Evolutionary conservation across 2,797 vertebrate species (phyloP).

Genomic region (Bucorvus abyssinicus): DNA sequence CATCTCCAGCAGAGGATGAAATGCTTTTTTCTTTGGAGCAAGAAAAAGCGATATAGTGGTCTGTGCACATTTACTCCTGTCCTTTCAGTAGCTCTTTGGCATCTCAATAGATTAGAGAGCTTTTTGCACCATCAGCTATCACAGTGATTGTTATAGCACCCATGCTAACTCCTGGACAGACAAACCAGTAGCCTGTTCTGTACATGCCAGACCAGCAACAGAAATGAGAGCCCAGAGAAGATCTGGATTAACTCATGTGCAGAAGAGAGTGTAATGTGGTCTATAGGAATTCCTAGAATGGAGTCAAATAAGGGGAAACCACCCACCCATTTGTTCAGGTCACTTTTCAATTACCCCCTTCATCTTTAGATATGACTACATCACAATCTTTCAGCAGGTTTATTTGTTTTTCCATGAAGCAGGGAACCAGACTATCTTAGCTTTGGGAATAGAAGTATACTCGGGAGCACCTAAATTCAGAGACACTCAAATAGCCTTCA

Average conservation of each 20-base stretch:
- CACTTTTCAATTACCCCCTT: not conserved
- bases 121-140: not conserved
- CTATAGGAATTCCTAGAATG: not conserved
- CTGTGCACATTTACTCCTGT: not conserved
- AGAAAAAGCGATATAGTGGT: not conserved
- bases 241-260: not conserved
- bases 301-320: not conserved
- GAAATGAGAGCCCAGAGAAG: not conserved
- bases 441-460: not conserved
- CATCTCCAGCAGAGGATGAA: not conserved
- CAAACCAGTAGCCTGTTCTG: not conserved
- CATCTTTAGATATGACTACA: not conserved
- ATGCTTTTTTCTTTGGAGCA: not conserved
- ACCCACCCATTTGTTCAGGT: not conserved
- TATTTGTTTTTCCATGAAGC: not conserved
- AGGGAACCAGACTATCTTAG: not conserved
- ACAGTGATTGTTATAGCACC: not conserved
- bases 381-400: not conserved
- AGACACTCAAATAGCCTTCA: not conserved
- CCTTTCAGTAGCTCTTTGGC: not conserved
- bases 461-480: not conserved
- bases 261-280: not conserved
- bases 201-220: not conserved
- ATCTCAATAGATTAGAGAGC: not conserved
- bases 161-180: not conserved